Evolutionary conservation across 1,140 invertebrate species (phyloP).

Genomic region (Aphidius gifuensis): DNA sequence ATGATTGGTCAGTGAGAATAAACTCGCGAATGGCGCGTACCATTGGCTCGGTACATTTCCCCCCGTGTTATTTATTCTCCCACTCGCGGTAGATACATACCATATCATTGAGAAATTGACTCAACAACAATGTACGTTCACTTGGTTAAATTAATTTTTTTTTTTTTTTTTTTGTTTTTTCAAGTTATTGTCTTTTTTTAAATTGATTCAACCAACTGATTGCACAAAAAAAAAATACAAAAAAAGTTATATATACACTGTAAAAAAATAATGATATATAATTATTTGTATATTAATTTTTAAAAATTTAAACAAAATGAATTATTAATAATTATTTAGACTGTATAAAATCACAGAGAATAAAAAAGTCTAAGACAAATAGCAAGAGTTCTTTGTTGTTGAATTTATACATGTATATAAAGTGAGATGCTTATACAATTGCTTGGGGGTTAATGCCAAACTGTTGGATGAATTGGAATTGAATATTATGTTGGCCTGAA

Average conservation of each 20-base stretch:
- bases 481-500: slow-evolving; percentile 53
- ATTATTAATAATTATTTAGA: no score
- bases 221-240: no score
- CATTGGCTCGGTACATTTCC: slow-evolving; percentile 42
- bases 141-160: not conserved
- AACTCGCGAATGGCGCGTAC: slow-evolving; percentile 51
- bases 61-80: slow-evolving; percentile 1
- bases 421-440: not conserved
- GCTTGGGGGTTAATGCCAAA: slow-evolving; percentile 10
- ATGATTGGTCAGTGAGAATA: slow-evolving; percentile 54
- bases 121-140: not conserved
- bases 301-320: no score
- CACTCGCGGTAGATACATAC: not conserved
- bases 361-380: no score
- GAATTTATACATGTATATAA: not conserved
- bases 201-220: no score
- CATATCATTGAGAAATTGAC: not conserved
- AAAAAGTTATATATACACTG: no score
- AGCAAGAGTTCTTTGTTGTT: slow-evolving; percentile 3
- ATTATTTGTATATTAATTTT: no score
- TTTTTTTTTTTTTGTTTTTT: not conserved
- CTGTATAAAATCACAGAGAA: no score
- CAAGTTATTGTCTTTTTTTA: no score
- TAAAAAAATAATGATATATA: no score
- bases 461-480: slow-evolving; percentile 49